Base-by-base conservation (phyloP, 2,113 vertebrate species). In the Brachypodius melanocephalos region DNA sequence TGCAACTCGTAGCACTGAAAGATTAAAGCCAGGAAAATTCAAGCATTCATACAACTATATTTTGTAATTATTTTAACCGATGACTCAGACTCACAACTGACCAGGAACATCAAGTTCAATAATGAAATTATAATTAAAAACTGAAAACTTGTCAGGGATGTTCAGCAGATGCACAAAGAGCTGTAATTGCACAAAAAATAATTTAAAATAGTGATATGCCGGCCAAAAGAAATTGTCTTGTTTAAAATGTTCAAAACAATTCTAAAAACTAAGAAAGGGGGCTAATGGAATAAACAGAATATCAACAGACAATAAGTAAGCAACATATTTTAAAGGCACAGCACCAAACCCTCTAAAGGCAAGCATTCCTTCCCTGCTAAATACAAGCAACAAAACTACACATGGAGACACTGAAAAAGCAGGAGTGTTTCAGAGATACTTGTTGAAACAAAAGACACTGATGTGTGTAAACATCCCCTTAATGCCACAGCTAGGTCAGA, bases 271-370 rank as follows among this genome's bases (percentile, higher is more conserved):
- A 17, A 3, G 25, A 36, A 62, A 5, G 3, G 5, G 16, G 6
- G 1, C 12, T 69, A 72, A 73, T 32, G 17, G 36, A 72, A 82
- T 45, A 67, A 82, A 79, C 3, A 38, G 29, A 58, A 8, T 19
- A 42, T 31, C 57, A 83, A 29, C 36, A 91, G 31, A 51, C 4
- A 89, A 32, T 17, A 84, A 72, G 38, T 42, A 71, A 85, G 17
- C 19, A 67, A 65, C 0, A 0, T 43, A 38, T 24, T 12, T 25
- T 65, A 63, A 68, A 42, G 38, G 12, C 59, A n/a, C 8, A 15
- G 3, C 3, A 40, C 9, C 16, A 28, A 75, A 51, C 2, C 4
- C 1, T 5, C 8, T 48, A 4, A 7, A 32, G 6, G 9, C 9
- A 57, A 40, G 5, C 18, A 67, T 14, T 57, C 1, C 2, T 20